These are phyloP conservation scores for Acronicta psi DNA, from an alignment of 2,888 invertebrate genomes.

Conservation along the genomic window DNA sequence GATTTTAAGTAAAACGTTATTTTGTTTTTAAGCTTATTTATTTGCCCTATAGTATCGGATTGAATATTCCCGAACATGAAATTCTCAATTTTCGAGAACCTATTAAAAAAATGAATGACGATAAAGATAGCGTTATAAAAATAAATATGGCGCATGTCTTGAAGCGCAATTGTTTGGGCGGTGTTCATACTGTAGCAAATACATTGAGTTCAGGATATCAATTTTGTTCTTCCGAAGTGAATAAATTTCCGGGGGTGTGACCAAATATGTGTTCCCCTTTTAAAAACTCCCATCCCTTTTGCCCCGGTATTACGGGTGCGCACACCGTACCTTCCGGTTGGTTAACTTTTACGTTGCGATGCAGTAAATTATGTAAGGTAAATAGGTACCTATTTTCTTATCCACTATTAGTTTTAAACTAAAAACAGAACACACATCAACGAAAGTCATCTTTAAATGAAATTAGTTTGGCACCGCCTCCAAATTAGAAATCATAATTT, in stretches of 20 bases:
- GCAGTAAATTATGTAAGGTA: too few species aligned
- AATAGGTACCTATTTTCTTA: too few species aligned
- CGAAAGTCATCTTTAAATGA: too few species aligned
- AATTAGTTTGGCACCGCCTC: too few species aligned
- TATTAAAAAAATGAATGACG: conserved; percentile 57
- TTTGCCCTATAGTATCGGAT: conserved; percentile 69
- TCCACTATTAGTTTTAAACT: too few species aligned
- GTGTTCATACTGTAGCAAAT: conserved; percentile 56
- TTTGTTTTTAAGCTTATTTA: conserved; percentile 87
- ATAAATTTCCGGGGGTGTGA: conserved; percentile 34
- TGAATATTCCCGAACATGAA: conserved; percentile 44
- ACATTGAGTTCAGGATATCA: conserved; percentile 59
- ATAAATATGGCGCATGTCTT: conserved; percentile 67
- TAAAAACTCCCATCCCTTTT: conserved; percentile 11
- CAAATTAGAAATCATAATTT: too few species aligned
- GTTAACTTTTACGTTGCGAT: conserved; percentile 5
- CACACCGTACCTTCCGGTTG: conserved; percentile 19
- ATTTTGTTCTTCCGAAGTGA: conserved; percentile 51
- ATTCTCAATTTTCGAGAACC: conserved; percentile 44
- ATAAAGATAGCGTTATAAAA: conserved; percentile 64
- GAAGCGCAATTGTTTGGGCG: conserved; percentile 58
- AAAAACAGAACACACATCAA: too few species aligned
- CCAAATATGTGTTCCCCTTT: conserved; percentile 17
- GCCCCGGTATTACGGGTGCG: not conserved
- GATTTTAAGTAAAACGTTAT: conserved; percentile 89